These are phyloP conservation scores for Samia ricini DNA, from an alignment of 1,140 invertebrate species.

Conservation along the genomic window DNA sequence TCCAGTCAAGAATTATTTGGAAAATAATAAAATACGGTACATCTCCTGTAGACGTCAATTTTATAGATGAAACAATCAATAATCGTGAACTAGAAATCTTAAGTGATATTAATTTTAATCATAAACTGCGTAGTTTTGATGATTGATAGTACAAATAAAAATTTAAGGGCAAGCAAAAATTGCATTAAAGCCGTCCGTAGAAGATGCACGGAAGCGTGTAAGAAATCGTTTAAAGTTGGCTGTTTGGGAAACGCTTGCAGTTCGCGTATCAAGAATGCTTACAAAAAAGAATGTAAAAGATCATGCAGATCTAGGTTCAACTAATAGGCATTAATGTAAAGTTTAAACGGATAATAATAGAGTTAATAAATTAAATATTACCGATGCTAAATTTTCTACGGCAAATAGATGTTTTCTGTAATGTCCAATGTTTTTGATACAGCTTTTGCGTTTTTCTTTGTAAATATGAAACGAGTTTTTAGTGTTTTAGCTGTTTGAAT, in stretches of 20 bases:
- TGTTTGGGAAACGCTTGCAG: neutral
- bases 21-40: neutral
- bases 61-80: neutral
- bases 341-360: neutral
- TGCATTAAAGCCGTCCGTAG: neutral
- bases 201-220: neutral
- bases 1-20: neutral
- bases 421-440: too few relatives aligned
- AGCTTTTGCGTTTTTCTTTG: too few relatives aligned
- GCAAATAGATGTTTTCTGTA: too few relatives aligned
- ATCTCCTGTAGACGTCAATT: neutral
- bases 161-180: neutral
- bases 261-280: neutral
- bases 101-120: neutral
- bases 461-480: too few relatives aligned
- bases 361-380: too few relatives aligned
- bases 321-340: neutral
- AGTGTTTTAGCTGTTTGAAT: too few relatives aligned
- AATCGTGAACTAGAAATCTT: neutral
- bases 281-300: constrained; percentile 35
- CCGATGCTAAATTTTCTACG: too few relatives aligned
- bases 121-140: neutral
- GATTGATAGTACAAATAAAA: neutral
- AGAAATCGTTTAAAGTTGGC: neutral
- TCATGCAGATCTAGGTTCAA: constrained; percentile 30